Evolutionary conservation across 2,888 invertebrate species (phyloP), one percentile per base, ranked within the genome.

Genomic region (Octonoba sinensis): DNA sequence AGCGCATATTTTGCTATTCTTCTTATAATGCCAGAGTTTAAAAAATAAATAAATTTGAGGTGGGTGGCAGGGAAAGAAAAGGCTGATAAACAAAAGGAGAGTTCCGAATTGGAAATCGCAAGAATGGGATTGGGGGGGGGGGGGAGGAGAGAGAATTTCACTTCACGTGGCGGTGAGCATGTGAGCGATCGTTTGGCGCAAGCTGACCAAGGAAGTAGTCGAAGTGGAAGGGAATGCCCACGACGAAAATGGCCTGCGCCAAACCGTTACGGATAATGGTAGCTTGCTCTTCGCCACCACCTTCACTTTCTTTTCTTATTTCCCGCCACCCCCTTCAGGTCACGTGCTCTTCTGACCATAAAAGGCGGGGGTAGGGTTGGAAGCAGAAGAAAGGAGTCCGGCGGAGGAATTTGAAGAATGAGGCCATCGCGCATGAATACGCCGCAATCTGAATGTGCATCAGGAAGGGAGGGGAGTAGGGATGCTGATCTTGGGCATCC

Each of bases 261-360:
- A 72, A 79, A 73, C 79, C 73, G 79, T 73, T 79, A 73, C 79
- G 73, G 79, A 54, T 79, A 79, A 79, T 79, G 79, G 74, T 69
- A 70, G 36, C 73, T 64, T 74, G 59, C 36, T 27, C 57, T 49
- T 59, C 13, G 49, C 36, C 44, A n/a, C 72, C 27, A 44, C 66
- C 27, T 36, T 66, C 46, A 3, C 60, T 69, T 57, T 70, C 54
- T 74, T 69, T 73, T 67, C 60, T 54, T 20, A 20, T 59, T 60
- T 49, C 57, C 67, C 54, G 67, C 69, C 81, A 67, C 47, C 67
- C 15, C 18, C 49, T 47, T 49, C 73, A 65, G 74, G 81, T 75
- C 81, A 81, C 81, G 74, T 81, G 81, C 81, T 75, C 81, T 70
- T 70, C 74, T 81, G 74, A 75, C 74, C 81, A 74, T 74, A 74